Evolutionary conservation across 2,888 invertebrate genomes (phyloP).

Genomic region (Melangyna quadrimaculata): DNA sequence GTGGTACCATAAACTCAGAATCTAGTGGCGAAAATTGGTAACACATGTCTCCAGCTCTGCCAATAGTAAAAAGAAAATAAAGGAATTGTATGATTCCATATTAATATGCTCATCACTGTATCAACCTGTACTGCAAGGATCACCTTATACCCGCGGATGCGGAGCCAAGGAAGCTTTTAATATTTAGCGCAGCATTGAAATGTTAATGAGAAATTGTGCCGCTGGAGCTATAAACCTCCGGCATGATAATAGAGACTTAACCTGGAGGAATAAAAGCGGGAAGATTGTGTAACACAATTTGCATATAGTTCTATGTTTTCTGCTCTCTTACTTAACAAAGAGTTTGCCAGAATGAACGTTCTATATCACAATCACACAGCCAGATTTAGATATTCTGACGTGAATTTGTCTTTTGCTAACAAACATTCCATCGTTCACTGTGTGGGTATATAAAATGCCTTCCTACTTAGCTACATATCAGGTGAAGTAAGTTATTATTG

Average conservation of each 20-base stretch:
- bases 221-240: not conserved
- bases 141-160: too few species aligned
- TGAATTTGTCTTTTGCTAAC: slow-evolving; percentile 45
- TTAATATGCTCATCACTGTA: slow-evolving; percentile 11
- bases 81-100: not conserved
- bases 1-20: not conserved
- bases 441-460: not conserved
- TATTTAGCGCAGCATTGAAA: slow-evolving; percentile 59
- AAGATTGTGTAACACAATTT: slow-evolving; percentile 49
- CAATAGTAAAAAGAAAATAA: slow-evolving; percentile 17
- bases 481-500: slow-evolving; percentile 4
- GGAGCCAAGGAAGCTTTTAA: slow-evolving; percentile 22
- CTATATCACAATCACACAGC: slow-evolving; percentile 22
- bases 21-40: not conserved
- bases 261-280: not conserved
- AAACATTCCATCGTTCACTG: not conserved
- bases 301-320: slow-evolving; percentile 25
- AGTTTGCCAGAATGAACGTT: slow-evolving; percentile 31
- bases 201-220: slow-evolving; percentile 51
- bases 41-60: not conserved
- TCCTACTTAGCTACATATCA: not conserved
- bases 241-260: not conserved
- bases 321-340: slow-evolving; percentile 29
- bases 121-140: not conserved
- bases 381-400: slow-evolving; percentile 41